Percentiles rank a stretch among this genome's conserved stretches.
Conservation (phyloP, 53 echinoderm and acorn worm species). For the Glandiceps talaboti region DNA sequence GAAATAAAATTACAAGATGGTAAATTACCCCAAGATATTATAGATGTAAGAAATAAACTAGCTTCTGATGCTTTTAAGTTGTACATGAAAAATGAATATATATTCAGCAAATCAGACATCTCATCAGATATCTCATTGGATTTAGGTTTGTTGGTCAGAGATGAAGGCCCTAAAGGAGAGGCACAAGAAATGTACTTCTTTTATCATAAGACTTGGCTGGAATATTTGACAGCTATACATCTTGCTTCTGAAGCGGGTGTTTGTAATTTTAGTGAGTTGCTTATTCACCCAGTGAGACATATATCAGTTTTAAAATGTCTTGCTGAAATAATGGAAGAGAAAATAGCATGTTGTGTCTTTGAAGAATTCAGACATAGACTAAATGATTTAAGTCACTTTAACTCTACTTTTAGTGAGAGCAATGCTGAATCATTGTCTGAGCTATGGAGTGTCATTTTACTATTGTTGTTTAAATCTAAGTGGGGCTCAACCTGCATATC, state of each 20-base stretch:
- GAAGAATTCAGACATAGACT: too few species aligned
- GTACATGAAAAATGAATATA: background rate
- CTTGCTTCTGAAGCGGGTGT: background rate
- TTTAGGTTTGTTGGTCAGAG: background rate
- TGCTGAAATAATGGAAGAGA: too few species aligned
- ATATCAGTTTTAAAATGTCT: background rate
- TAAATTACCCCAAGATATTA: background rate
- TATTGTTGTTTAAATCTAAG: too few species aligned
- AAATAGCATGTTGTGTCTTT: too few species aligned
- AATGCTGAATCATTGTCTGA: too few species aligned
- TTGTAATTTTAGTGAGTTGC: background rate
- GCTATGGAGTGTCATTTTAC: too few species aligned
- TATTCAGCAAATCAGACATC: background rate
- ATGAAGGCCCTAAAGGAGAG: background rate
- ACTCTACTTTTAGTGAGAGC: too few species aligned
- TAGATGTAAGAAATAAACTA: background rate
- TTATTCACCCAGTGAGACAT: background rate
- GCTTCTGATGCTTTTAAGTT: background rate
- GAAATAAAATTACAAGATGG: background rate
- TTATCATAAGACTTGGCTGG: background rate
- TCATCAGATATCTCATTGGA: background rate
- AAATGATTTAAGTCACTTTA: too few species aligned
- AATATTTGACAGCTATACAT: background rate
- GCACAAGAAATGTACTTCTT: background rate
- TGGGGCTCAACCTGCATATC: too few species aligned